A percentile compares a stretch with the other conserved stretches of the same genome.
Conservation (phyloP, 2,113 vertebrate species). For the Triplophysa siluroides region DNA sequence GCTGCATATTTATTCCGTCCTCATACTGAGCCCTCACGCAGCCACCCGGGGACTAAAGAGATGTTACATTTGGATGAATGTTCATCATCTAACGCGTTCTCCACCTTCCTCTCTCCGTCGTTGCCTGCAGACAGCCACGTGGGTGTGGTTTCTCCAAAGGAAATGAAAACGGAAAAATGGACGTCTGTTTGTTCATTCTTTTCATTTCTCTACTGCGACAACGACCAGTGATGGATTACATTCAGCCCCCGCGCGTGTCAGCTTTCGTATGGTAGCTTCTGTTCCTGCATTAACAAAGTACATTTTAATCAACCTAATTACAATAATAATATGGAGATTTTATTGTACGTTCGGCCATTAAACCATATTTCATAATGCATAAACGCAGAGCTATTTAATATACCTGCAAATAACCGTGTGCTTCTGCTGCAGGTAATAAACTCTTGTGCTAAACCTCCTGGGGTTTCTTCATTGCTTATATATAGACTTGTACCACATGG, state of each 20-base stretch:
- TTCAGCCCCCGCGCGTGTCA: neutral
- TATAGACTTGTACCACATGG: constrained; percentile 31
- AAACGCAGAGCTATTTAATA: constrained; percentile 15
- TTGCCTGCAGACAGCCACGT: constrained; percentile 7
- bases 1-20: constrained; percentile 41
- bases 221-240: constrained; percentile 30
- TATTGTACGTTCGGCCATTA: constrained; percentile 15
- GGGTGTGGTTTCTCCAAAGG: constrained; percentile 16
- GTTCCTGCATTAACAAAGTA: constrained; percentile 16
- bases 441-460: constrained; percentile 25
- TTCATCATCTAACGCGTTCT: constrained; percentile 22
- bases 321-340: constrained; percentile 29
- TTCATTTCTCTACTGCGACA: neutral
- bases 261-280: constrained; percentile 9
- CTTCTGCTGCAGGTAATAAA: constrained; percentile 33
- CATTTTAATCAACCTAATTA: constrained; percentile 40
- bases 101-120: neutral
- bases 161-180: neutral
- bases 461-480: constrained; percentile 22
- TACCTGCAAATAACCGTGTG: constrained; percentile 37
- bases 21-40: constrained; percentile 10
- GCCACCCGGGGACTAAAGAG: constrained; percentile 42
- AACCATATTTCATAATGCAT: constrained; percentile 36
- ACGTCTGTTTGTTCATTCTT: neutral
- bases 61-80: constrained; percentile 28